Evolutionary conservation across 2,797 vertebrate genomes (phyloP).

Genomic region (Acrossocheilus wenchowensis): DNA sequence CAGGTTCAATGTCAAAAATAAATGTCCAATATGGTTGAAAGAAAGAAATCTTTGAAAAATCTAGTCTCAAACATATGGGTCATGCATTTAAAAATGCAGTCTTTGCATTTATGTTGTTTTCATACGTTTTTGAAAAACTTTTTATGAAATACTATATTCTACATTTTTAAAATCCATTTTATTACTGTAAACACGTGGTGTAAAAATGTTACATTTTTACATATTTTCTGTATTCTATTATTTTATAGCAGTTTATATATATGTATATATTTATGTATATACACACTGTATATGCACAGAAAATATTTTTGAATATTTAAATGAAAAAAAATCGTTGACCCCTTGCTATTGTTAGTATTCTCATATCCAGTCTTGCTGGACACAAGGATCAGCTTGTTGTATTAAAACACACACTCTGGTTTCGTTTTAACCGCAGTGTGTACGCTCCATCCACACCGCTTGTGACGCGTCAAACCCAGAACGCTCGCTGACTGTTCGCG

Average conservation of each 20-base stretch:
- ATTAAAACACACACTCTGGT: neutral
- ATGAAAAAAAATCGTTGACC: no score
- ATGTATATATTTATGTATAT: neutral
- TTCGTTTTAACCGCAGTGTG: neutral
- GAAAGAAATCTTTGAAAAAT: neutral
- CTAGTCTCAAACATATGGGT: neutral
- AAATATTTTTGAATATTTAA: neutral
- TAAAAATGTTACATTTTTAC: neutral
- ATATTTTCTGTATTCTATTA: neutral
- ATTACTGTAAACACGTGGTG: neutral
- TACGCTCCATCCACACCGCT: conserved; percentile 22
- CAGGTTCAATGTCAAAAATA: conserved; percentile 20
- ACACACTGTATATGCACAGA: neutral
- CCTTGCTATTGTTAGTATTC: neutral
- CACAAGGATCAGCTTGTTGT: neutral
- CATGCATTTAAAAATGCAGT: neutral
- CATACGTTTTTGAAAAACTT: neutral
- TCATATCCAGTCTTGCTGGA: neutral
- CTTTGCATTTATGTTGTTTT: neutral
- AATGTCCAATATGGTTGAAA: neutral
- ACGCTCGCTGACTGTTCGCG: conserved; percentile 33
- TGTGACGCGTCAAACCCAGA: conserved; percentile 3
- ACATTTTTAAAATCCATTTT: neutral
- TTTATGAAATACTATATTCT: neutral
- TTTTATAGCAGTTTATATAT: neutral